Evolutionary conservation across 2,888 invertebrate genomes (phyloP).

Genomic region (Zootermopsis nevadensis): DNA sequence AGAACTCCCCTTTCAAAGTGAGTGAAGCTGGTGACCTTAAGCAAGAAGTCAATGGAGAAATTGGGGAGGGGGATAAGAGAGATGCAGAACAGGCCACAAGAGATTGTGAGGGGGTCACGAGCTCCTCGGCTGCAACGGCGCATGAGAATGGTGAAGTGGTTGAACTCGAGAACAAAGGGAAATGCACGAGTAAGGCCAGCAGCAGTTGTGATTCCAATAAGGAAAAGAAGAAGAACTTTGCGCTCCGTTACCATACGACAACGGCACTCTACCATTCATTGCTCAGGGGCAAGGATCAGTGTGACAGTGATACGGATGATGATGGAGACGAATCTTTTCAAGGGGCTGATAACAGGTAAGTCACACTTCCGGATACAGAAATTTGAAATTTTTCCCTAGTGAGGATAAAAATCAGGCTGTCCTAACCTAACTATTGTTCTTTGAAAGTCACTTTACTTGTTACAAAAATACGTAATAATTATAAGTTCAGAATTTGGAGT

Average conservation of each 20-base stretch:
- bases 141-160: slow-evolving; percentile 48
- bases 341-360: slow-evolving; percentile 49
- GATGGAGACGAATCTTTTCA: slow-evolving; percentile 52
- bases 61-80: neutral
- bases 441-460: too few relatives aligned
- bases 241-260: slow-evolving; percentile 37
- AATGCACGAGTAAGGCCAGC: slow-evolving; percentile 49
- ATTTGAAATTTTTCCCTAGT: too few relatives aligned
- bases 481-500: too few relatives aligned
- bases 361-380: too few relatives aligned
- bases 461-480: too few relatives aligned
- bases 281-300: slow-evolving; percentile 37
- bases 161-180: slow-evolving; percentile 51
- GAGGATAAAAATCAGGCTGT: too few relatives aligned
- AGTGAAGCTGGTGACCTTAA: neutral
- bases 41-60: slow-evolving; percentile 36
- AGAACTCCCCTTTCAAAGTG: neutral
- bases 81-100: neutral
- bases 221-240: slow-evolving; percentile 32
- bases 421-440: too few relatives aligned
- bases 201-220: slow-evolving; percentile 35
- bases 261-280: slow-evolving; percentile 46
- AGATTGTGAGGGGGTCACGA: slow-evolving; percentile 7
- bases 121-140: slow-evolving; percentile 10
- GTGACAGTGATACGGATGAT: slow-evolving; percentile 47